phyloP scores from a whole-genome alignment of 2,888 invertebrate species.

The Drosophila formosana region DNA sequence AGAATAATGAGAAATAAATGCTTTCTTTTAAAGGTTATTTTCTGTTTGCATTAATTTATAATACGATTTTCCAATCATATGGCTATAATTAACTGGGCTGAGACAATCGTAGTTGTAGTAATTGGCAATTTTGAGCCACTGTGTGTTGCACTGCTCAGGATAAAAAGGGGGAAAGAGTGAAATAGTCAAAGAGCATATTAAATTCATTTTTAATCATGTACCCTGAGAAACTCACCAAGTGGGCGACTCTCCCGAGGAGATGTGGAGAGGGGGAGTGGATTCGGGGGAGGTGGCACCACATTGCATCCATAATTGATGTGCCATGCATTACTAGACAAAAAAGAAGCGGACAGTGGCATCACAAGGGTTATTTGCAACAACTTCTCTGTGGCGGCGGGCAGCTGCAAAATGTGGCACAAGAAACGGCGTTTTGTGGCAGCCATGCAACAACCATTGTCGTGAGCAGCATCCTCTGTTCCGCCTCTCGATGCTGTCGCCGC shows the following conservation, averaged over 20 bases:
- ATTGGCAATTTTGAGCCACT: background rate
- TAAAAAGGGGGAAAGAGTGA: slow-evolving; percentile 1
- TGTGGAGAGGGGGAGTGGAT: background rate
- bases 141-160: slow-evolving; percentile 8
- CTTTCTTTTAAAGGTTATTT: too few species aligned
- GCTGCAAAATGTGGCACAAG: slow-evolving; percentile 51
- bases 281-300: slow-evolving; percentile 13
- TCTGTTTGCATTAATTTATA: too few species aligned
- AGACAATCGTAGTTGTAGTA: background rate
- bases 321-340: slow-evolving; percentile 69
- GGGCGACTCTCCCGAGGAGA: slow-evolving; percentile 41
- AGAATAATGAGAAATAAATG: too few species aligned
- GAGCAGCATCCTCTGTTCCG: slow-evolving; percentile 32
- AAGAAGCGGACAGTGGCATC: slow-evolving; percentile 40
- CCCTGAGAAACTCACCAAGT: slow-evolving; percentile 69
- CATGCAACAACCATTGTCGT: slow-evolving; percentile 19
- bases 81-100: too few species aligned
- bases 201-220: slow-evolving; percentile 68
- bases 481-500: slow-evolving; percentile 5
- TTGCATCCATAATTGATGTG: slow-evolving; percentile 69
- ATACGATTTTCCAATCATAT: too few species aligned
- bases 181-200: slow-evolving; percentile 65
- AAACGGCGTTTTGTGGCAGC: slow-evolving; percentile 42
- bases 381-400: slow-evolving; percentile 20
- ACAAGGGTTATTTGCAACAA: slow-evolving; percentile 27